Evolutionary conservation across 2,113 vertebrate species (phyloP).

Genomic region (Podarcis muralis): DNA sequence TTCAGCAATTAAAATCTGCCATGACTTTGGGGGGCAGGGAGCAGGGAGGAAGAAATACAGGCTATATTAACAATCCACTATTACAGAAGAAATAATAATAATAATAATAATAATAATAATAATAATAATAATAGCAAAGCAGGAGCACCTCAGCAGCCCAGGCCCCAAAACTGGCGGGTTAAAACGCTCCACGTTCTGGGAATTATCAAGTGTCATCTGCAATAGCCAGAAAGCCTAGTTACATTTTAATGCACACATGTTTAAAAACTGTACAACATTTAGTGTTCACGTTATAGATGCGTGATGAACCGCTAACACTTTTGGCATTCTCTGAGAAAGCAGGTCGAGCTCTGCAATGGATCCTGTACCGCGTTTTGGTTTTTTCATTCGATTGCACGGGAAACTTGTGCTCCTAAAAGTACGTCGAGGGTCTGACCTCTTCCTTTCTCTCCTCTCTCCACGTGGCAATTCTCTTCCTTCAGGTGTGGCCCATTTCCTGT

Average conservation of each 20-base stretch:
- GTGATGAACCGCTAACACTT: conserved; percentile 63
- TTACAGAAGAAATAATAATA: not conserved
- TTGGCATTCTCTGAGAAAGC: conserved; percentile 77
- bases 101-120: not conserved
- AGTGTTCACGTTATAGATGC: conserved; percentile 70
- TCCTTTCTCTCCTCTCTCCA: conserved; percentile 42
- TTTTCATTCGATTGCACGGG: conserved; percentile 58
- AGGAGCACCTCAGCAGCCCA: conserved; percentile 22
- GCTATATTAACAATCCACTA: not conserved
- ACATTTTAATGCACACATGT: conserved; percentile 65
- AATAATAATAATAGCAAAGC: conserved; percentile 13
- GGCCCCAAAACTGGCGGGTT: not conserved
- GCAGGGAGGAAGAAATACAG: not conserved
- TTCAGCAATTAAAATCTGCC: not conserved
- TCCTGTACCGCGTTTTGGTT: conserved; percentile 47
- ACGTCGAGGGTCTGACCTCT: conserved; percentile 43
- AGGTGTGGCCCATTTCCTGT: conserved; percentile 98
- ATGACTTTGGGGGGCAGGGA: not conserved
- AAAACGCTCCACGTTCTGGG: conserved; percentile 36
- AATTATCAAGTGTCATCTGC: conserved; percentile 67
- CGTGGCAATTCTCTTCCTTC: conserved; percentile 46
- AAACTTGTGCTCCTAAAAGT: conserved; percentile 72
- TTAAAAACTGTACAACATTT: conserved; percentile 73
- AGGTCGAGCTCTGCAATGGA: conserved; percentile 69
- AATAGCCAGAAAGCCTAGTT: conserved; percentile 68